These are phyloP conservation scores for Lysandra coridon DNA, from an alignment of 2,888 invertebrate genomes.

Conservation along the genomic window DNA sequence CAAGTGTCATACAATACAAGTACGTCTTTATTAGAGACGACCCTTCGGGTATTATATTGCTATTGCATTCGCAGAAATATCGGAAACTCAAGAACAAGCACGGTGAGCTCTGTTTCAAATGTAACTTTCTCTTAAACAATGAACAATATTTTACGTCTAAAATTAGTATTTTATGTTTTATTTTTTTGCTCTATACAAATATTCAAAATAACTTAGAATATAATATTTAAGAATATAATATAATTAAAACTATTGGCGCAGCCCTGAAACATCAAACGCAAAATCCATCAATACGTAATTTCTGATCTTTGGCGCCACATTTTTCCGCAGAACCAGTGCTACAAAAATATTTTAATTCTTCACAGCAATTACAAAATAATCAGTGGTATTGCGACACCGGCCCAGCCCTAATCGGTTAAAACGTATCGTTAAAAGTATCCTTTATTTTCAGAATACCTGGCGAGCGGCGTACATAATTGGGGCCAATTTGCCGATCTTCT, in stretches of 20 bases:
- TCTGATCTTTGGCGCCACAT: not conserved
- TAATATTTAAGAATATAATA: not conserved
- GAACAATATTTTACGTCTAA: not conserved
- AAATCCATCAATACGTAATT: not conserved
- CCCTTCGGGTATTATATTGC: not conserved
- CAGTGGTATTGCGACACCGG: constrained; percentile 22
- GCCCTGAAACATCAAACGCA: not conserved
- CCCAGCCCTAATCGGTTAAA: constrained; percentile 25
- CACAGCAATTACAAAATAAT: constrained; percentile 24
- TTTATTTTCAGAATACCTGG: constrained; percentile 30
- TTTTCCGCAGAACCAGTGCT: not conserved
- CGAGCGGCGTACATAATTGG: constrained; percentile 30
- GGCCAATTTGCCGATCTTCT: constrained; percentile 34
- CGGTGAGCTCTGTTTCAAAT: not conserved
- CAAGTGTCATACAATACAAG: constrained; percentile 14
- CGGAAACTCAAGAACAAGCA: not conserved
- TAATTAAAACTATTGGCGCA: not conserved
- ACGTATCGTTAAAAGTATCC: constrained; percentile 31
- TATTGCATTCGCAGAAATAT: constrained; percentile 11
- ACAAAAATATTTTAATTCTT: constrained; percentile 5
- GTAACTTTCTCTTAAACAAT: not conserved
- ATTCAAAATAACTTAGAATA: not conserved
- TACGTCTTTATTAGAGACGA: constrained; percentile 5
- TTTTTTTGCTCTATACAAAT: not conserved
- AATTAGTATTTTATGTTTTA: not conserved